phyloP scores from a whole-genome alignment of 2,888 invertebrate genomes.

The Drosophila trichaetosa region DNA sequence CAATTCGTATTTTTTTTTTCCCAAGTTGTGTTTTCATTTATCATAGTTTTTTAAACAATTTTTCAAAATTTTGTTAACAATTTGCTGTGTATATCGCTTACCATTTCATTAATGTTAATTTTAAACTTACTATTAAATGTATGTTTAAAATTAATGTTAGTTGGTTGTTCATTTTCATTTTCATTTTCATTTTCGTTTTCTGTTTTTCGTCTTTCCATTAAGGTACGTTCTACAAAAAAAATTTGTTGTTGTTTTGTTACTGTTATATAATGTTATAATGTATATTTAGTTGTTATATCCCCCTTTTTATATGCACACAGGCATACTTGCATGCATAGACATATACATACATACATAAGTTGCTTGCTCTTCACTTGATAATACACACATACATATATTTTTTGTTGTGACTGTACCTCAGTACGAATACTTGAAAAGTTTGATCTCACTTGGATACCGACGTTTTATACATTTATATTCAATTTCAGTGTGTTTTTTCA shows the following conservation, averaged over 20 bases:
- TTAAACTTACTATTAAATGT: slow-evolving; percentile 74
- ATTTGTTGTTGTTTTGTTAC: slow-evolving; percentile 20
- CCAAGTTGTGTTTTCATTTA: slow-evolving; percentile 30
- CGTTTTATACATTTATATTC: slow-evolving; percentile 8
- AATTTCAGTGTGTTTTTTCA: slow-evolving; percentile 5
- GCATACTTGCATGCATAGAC: slow-evolving; percentile 21
- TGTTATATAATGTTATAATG: slow-evolving; percentile 51
- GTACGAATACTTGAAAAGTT: slow-evolving; percentile 31
- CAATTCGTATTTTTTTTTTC: slow-evolving; percentile 47
- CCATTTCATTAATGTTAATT: slow-evolving; percentile 52
- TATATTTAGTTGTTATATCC: slow-evolving; percentile 55
- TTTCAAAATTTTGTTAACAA: slow-evolving; percentile 66
- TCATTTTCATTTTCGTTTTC: background rate
- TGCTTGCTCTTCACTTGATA: slow-evolving; percentile 34
- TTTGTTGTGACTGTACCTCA: slow-evolving; percentile 35
- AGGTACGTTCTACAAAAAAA: slow-evolving; percentile 74
- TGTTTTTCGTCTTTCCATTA: slow-evolving; percentile 49
- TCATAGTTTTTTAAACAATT: slow-evolving; percentile 57
- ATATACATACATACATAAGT: slow-evolving; percentile 27
- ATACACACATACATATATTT: slow-evolving; percentile 6
- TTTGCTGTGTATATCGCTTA: slow-evolving; percentile 63
- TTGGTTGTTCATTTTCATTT: slow-evolving; percentile 38
- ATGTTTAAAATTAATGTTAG: slow-evolving; percentile 75
- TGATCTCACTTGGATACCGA: slow-evolving; percentile 9
- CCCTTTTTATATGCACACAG: slow-evolving; percentile 16